Base-by-base conservation (phyloP, 2,113 vertebrate genomes). In the Spea bombifrons region DNA sequence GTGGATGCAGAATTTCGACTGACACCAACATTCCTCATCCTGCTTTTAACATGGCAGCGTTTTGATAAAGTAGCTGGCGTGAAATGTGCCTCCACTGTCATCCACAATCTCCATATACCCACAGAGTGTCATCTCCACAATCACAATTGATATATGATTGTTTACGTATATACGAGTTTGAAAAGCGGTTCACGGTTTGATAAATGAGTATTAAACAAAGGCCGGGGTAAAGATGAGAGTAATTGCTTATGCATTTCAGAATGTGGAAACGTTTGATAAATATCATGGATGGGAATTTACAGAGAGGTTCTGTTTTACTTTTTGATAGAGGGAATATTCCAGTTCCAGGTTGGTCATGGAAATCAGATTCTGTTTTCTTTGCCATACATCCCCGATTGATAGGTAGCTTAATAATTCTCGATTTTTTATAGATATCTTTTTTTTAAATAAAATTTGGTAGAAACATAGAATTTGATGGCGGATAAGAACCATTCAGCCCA, bases 101-200 rank as follows among this genome's bases (percentile, higher is more conserved):
- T 63, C 59, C 15, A 63, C 44, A 46, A 66, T 70, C 66, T 61
- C 44, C 53, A 49, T 57, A 63, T 69, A 49, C 44, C 75, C 75
- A 48, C 44, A 53, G 17, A 47, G 47, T 55, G 66, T 70, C 75
- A 77, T 3, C 6, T 49, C 66, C 9, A 63, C 66, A 43, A 67
- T 77, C 75, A 77, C 75, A 49, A 69, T 77, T 77, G 66, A 77
- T 77, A 70, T 77, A 77, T 70, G 67, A 69, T 77, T 77, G 75
- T 77, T 77, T 77, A 55, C 55, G 68, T 70, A 70, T 30, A 30
- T 52, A 47, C 67, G 15, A 46, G 55, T 77, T 77, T 55, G 75
- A 69, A n/a, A 71, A 77, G 75, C 70, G 75, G 66, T 70, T 61
- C 55, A 71, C 53, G 13, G 75, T 55, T 53, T 77, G 75, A 77